Base-by-base conservation (phyloP, 23 tunicate species). In the Phallusia fumigata region DNA sequence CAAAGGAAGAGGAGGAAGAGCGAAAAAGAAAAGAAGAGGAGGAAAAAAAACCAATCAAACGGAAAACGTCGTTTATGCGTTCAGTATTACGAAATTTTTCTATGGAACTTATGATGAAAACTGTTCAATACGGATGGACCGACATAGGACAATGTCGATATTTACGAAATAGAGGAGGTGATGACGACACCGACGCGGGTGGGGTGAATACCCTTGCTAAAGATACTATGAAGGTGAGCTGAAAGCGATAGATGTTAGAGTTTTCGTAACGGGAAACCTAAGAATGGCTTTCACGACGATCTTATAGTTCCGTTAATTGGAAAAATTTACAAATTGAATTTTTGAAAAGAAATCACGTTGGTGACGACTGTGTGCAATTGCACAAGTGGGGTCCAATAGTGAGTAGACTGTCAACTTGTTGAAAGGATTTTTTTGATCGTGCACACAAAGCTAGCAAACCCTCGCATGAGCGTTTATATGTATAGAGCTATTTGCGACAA, bases 81-180 rank as follows among this genome's bases (percentile, higher is more conserved):
- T 92, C 97, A 52, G 91, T 92, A 21, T 32, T 92, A 2, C 88
- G 97, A 12, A 92, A 92, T 76, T 92, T 92, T 64, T 92, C 97
- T 30, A 92, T 92, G 97, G 97, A 92, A 47, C 84, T 92, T n/a
- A 92, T 92, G 97, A 92, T 92, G 97, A 92, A 92, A 47, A 92
- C 97, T 35, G 84, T 92, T 87, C 97, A 92, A 77, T 87, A 92
- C 51, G 97, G 97, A 49, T 92, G 97, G 97, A 84, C 97, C 18
- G 97, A 92, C 64, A 35, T 92, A n/a, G 91, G 91, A 32, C 80
- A 87, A 80, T 92, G 97, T 80, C 85, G 97, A 65, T 92, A 92
- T 75, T 75, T 92, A 10, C 83, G 97, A 79, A 92, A 76, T 19
- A 86, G 91, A 79, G 88, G 88, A 2, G 97, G 97, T 0, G 91